These are phyloP conservation scores for Mus musculus DNA, from an alignment of 2,113 vertebrate species.

Conservation along the genomic window GRCm39 chr1:180673001-180673500, in stretches of 20 bases:
- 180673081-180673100: neutral
- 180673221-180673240: neutral
- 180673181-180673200: neutral
- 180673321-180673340: neutral
- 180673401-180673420: too few relatives aligned
- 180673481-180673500: too few relatives aligned
- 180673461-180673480: too few relatives aligned
- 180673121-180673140: neutral
- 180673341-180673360: neutral
- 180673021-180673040: too few relatives aligned
- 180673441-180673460: too few relatives aligned
- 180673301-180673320: neutral
- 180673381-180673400: too few relatives aligned
- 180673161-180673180: neutral
- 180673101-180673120: neutral
- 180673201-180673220: neutral
- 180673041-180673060: rapidly evolving
- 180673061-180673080: neutral
- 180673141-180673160: neutral
- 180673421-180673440: too few relatives aligned
- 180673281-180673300: neutral
- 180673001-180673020: neutral
- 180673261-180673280: neutral
- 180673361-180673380: too few relatives aligned
- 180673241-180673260: neutral